Evolutionary conservation across 2,888 invertebrate genomes (phyloP), one percentile per base, ranked within the genome.

Genomic region (Ellobium chinense): DNA sequence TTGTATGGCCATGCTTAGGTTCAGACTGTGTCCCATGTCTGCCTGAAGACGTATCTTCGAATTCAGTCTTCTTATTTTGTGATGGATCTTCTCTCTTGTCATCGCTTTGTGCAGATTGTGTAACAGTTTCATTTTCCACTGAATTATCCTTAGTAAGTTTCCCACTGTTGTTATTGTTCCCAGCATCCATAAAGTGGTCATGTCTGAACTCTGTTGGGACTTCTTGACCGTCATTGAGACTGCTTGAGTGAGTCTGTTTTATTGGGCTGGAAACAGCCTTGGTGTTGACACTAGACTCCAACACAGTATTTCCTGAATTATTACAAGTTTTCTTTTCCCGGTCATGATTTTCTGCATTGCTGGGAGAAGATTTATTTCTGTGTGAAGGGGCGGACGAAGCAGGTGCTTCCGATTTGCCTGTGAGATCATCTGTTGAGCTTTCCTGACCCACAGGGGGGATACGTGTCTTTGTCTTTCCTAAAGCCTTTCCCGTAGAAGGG

Each of bases 401-500:
- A 2, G 18, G 18, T 21, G 18, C n/a, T 27, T 68, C 68, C 4
- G 36, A 68, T 2, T 36, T 18, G 2, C 4, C 21, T 21, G 68
- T n/a, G 4, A 2, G 3, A 2, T 5, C 18, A 21, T 36, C 34
- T 2, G 68, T 21, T 14, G 29, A 21, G n/a, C 37, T 68, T 36
- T 82, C 82, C 65, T 80, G 73, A 5, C 76, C 80, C 12, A 72
- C 77, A 2, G 80, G 80, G 24, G 80, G 75, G 63, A 80, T n/a
- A 12, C 80, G 75, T 2, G 69, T 46, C 1, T 36, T 68, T 2
- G 69, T 46, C 1, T 36, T 68, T 60, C n/a, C n/a, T 46, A 18
- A 46, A 46, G 46, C 7, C 46, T 46, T 46, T 12, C 18, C 46
- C 18, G 46, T 12, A 7, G 18, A 12, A 46, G 46, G 7, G 46